Evolutionary conservation across 2,113 vertebrate genomes (phyloP).

Genomic region (Austrofundulus limnaeus): DNA sequence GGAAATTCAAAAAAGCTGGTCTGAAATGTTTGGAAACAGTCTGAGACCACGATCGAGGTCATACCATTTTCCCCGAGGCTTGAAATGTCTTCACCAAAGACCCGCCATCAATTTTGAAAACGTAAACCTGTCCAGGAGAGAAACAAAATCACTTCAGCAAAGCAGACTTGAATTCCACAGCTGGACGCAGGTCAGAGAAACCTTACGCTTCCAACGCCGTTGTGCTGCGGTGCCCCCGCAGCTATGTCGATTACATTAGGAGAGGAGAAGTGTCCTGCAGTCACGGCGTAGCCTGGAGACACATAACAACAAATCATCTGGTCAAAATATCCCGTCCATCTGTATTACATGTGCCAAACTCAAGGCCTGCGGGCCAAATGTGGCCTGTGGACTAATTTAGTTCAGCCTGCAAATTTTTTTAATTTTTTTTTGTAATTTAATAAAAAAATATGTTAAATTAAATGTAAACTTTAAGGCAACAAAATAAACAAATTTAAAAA

Average conservation of each 20-base stretch:
- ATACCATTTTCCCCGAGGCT: slow-evolving; percentile 95
- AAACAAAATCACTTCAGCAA: slow-evolving; percentile 31
- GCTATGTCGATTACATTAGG: slow-evolving; percentile 85
- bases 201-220: slow-evolving; percentile 89
- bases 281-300: slow-evolving; percentile 89
- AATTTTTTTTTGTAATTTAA: too few relatives aligned
- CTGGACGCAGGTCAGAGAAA: slow-evolving; percentile 16
- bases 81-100: slow-evolving; percentile 93
- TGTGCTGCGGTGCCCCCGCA: slow-evolving; percentile 95
- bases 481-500: too few relatives aligned
- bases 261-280: slow-evolving; percentile 94
- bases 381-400: too few relatives aligned
- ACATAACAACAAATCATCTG: slow-evolving; percentile 10
- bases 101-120: slow-evolving; percentile 90
- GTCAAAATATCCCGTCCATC: too few relatives aligned
- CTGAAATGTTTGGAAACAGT: neutral
- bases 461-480: too few relatives aligned
- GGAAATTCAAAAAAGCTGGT: slow-evolving; percentile 3
- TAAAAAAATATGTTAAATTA: too few relatives aligned
- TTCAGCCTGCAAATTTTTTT: too few relatives aligned
- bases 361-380: too few relatives aligned
- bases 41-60: slow-evolving; percentile 43
- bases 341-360: too few relatives aligned
- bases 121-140: slow-evolving; percentile 85
- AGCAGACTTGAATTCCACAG: neutral